phyloP scores from a whole-genome alignment of 2,888 invertebrate species.

The Drosophila lutescens region DNA sequence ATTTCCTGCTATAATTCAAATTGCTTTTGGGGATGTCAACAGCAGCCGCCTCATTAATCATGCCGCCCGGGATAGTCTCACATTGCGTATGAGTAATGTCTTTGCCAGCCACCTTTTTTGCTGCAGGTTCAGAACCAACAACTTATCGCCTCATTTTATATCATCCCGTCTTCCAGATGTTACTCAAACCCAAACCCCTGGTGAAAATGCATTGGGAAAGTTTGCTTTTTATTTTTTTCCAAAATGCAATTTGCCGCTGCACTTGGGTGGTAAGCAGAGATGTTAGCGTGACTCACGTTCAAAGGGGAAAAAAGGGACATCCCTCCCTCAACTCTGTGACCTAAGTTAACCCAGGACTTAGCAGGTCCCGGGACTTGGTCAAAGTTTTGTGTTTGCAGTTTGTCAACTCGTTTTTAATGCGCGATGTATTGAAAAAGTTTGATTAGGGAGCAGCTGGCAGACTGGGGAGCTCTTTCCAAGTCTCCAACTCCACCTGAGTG shows the following conservation, averaged over 20 bases:
- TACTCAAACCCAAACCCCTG: slow-evolving; percentile 23
- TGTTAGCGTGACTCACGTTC: slow-evolving; percentile 27
- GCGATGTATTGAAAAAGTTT: slow-evolving; percentile 73
- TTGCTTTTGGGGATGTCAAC: slow-evolving; percentile 66
- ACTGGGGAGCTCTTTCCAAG: slow-evolving; percentile 18
- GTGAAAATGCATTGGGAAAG: slow-evolving; percentile 67
- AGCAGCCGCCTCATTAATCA: slow-evolving; percentile 68
- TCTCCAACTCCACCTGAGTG: slow-evolving; percentile 48
- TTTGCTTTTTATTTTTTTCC: slow-evolving; percentile 41
- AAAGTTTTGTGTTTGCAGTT: slow-evolving; percentile 64
- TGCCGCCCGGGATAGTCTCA: slow-evolving; percentile 39
- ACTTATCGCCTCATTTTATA: slow-evolving; percentile 40
- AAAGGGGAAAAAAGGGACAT: too few relatives aligned
- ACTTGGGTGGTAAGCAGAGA: slow-evolving; percentile 35
- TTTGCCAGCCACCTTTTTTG: slow-evolving; percentile 35
- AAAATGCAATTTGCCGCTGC: slow-evolving; percentile 67
- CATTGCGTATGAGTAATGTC: slow-evolving; percentile 72
- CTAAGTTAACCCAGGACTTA: slow-evolving; percentile 40
- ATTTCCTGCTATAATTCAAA: slow-evolving; percentile 74
- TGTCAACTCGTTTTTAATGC: slow-evolving; percentile 65
- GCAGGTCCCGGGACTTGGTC: slow-evolving; percentile 61
- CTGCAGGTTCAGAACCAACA: slow-evolving; percentile 17
- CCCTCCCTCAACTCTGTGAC: neutral
- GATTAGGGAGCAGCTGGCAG: slow-evolving; percentile 64
- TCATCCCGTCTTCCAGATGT: slow-evolving; percentile 35